phyloP scores from a whole-genome alignment of 2,797 vertebrate species.

The Rousettus madagascariensis region DNA sequence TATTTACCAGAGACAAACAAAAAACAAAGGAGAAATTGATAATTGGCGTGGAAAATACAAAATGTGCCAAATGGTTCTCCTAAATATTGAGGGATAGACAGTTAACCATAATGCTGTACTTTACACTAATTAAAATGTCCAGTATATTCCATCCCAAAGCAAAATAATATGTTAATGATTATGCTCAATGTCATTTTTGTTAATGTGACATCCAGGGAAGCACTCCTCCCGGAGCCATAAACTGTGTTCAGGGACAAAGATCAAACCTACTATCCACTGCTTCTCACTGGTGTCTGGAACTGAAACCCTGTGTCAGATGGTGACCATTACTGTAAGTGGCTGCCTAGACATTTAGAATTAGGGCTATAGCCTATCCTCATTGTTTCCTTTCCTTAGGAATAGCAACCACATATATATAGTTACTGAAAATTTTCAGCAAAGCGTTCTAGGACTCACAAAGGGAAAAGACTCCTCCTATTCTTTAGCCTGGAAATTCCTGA shows the following conservation, averaged over 20 bases:
- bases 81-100: constrained; percentile 27
- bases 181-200: constrained; percentile 41
- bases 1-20: constrained; percentile 42
- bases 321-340: background rate
- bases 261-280: background rate
- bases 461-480: background rate
- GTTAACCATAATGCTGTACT: constrained; percentile 63
- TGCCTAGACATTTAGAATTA: background rate
- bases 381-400: background rate
- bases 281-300: background rate
- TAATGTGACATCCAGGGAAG: constrained; percentile 67
- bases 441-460: background rate
- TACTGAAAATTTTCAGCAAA: background rate
- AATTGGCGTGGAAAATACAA: constrained; percentile 55
- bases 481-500: background rate
- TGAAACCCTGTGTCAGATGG: background rate
- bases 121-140: constrained; percentile 50
- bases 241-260: constrained; percentile 52
- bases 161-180: constrained; percentile 56
- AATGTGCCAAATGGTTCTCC: constrained; percentile 45
- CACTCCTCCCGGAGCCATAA: constrained; percentile 60
- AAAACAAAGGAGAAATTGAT: constrained; percentile 35
- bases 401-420: background rate
- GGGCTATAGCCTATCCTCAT: background rate
- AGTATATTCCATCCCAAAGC: constrained; percentile 48